Evolutionary conservation across 1,140 invertebrate genomes (phyloP).

Genomic region (Chionoecetes opilio): DNA sequence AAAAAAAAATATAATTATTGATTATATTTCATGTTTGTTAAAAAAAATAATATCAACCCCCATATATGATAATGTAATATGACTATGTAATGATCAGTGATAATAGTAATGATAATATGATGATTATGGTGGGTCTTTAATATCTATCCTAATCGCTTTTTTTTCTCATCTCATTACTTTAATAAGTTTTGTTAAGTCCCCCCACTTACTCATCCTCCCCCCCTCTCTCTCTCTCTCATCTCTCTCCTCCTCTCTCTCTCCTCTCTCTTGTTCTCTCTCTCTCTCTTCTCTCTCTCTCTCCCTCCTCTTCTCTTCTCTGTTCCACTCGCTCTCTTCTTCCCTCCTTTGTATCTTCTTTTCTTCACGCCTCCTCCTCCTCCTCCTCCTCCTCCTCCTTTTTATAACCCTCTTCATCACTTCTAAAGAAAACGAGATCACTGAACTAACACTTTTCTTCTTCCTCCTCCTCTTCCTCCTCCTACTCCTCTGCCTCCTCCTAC

Average conservation of each 20-base stretch:
- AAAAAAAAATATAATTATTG: neutral
- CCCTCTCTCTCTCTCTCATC: neutral
- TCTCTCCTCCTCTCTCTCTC: neutral
- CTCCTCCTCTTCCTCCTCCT: no score
- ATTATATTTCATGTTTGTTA: no score
- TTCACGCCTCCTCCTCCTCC: neutral
- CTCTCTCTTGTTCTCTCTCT: neutral
- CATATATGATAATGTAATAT: neutral
- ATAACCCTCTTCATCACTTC: no score
- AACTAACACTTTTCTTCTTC: no score
- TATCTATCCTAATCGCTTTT: neutral
- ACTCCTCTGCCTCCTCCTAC: no score
- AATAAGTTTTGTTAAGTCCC: neutral
- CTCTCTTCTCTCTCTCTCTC: neutral
- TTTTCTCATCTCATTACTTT: neutral
- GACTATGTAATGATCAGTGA: neutral
- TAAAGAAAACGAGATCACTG: no score
- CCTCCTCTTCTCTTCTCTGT: no score
- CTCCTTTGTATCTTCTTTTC: neutral
- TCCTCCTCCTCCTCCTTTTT: no score
- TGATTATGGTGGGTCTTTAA: neutral
- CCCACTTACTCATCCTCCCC: neutral
- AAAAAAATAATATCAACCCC: neutral
- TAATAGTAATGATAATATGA: no score
- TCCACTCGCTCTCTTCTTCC: neutral